Base-by-base conservation (phyloP, 2,113 vertebrate genomes). In the Potamarius usumacintae region DNA sequence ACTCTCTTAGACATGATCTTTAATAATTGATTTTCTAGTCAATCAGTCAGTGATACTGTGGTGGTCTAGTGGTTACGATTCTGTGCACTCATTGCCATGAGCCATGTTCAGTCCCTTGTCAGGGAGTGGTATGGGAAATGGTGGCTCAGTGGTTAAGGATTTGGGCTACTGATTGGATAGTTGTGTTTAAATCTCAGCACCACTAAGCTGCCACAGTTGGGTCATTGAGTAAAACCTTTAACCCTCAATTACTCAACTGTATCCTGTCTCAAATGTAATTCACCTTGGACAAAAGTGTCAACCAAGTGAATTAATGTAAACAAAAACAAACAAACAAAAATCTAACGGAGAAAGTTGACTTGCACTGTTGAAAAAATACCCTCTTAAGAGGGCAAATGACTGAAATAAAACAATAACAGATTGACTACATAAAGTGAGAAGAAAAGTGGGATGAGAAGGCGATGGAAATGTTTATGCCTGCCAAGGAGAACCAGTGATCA, bases 401-500 rank as follows among this genome's bases (percentile, higher is more conserved):
- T 22, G 12, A 79, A 69, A 80, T 12, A 85, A 65, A 3, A 8
- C 80, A 55, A 80, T 52, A 80, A 55, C 71, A 62, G 48, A 65
- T 53, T 63, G 25, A 27, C 58, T 53, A 48, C 9, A 20, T 82
- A 11, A 87, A 25, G 57, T 52, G 48, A 52, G 12, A 72, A 62
- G 74, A 74, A 72, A 80, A 57, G 25, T 50, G 71, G 42, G 65
- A 76, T 82, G 60, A 87, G 62, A 76, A 83, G 69, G 50, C 14
- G 30, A n/a, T 67, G 82, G 30, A 84, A 69, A 84, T 22, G 25
- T 7, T 20, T 27, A 34, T 57, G 87, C 18, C 82, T 88, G 82
- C 87, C 87, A 88, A 88, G 7, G 30, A 48, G n/a, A 78, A 78
- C 52, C 72, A 67, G 86, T 67, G 60, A 88, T 88, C 87, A 88